Conservation (phyloP, 1,140 invertebrate species). For the Oryzaephilus surinamensis region DNA sequence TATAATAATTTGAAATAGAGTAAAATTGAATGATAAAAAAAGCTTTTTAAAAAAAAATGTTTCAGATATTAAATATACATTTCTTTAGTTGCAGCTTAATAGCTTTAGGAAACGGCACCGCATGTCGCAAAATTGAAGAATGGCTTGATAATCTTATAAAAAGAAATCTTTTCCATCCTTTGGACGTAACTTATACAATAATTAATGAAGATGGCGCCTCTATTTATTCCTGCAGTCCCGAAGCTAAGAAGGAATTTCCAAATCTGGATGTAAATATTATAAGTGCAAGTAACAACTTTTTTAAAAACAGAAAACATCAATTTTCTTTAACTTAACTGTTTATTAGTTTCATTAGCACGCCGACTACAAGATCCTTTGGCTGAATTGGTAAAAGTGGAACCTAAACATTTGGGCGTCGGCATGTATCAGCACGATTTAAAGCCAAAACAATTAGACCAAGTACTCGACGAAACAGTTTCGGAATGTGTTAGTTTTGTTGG, state of each 20-base stretch:
- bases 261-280: constrained; percentile 68
- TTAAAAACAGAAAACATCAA: neutral
- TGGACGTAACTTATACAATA: constrained; percentile 64
- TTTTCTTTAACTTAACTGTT: constrained; percentile 2
- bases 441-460: constrained; percentile 59
- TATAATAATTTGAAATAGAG: neutral
- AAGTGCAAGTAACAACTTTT: constrained; percentile 51
- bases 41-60: neutral
- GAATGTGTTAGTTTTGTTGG: constrained; percentile 89
- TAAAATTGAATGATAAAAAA: neutral
- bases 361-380: constrained; percentile 79
- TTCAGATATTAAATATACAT: too few species aligned
- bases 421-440: constrained; percentile 89
- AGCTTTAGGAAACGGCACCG: constrained; percentile 81
- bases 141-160: constrained; percentile 58
- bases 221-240: constrained; percentile 76
- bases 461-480: constrained; percentile 61
- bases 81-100: constrained; percentile 51
- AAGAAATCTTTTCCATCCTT: constrained; percentile 40
- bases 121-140: constrained; percentile 73
- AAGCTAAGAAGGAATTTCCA: constrained; percentile 76
- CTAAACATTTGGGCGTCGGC: constrained; percentile 80
- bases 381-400: constrained; percentile 86
- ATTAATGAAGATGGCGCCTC: constrained; percentile 82
- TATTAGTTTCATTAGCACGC: constrained; percentile 69